Conservation (phyloP, 2,797 vertebrate species). For the Urophycis tenuis region DNA sequence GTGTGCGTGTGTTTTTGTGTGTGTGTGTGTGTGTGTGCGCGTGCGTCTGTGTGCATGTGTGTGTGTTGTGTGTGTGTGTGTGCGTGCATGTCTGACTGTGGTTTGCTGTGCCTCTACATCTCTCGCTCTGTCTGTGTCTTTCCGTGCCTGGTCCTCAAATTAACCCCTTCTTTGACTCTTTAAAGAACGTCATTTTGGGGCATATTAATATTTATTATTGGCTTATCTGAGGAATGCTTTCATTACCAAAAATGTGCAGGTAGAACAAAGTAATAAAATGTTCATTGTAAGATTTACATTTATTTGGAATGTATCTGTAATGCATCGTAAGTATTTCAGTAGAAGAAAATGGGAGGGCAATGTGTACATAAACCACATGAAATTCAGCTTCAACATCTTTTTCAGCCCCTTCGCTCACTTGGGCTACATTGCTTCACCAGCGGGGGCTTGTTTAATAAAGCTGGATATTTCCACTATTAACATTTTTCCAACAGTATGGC, state of each 20-base stretch:
- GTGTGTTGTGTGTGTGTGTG: conserved; percentile 16
- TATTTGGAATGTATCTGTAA: background rate
- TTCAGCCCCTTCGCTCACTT: background rate
- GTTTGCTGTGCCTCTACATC: background rate
- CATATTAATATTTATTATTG: background rate
- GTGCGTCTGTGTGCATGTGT: conserved; percentile 39
- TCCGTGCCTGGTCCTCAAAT: background rate
- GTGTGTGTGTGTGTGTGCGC: background rate
- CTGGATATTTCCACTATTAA: conserved; percentile 4
- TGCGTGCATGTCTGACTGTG: background rate
- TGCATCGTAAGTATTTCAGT: background rate
- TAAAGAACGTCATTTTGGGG: background rate
- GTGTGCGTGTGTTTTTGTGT: conserved; percentile 39
- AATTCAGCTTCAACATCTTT: background rate
- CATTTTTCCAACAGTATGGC: background rate
- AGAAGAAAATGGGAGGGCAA: background rate
- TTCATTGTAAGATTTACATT: background rate
- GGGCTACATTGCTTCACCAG: conserved; percentile 18
- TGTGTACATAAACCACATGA: background rate
- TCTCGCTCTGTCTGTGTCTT: background rate
- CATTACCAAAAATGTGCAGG: no score
- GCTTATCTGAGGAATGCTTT: background rate
- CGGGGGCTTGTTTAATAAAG: conserved; percentile 27
- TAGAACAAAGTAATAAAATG: no score
- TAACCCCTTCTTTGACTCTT: background rate